Evolutionary conservation across 2,113 vertebrate species (phyloP).

Genomic region (Apaloderma vittatum): DNA sequence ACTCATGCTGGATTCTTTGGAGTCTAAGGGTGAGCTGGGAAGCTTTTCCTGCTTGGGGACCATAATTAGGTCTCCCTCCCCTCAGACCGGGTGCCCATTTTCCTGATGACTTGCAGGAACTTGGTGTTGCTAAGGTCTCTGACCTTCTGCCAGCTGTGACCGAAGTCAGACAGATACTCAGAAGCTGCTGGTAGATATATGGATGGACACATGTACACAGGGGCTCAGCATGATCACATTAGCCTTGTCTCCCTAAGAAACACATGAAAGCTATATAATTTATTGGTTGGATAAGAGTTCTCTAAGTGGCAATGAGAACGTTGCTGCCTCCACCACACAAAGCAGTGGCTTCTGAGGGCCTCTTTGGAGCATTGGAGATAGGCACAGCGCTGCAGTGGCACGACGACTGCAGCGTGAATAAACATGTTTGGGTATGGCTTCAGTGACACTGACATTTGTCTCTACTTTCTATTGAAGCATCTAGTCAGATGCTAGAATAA

Average conservation of each 20-base stretch:
- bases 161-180: constrained; percentile 24
- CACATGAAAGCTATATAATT: constrained; percentile 61
- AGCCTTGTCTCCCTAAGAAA: constrained; percentile 28
- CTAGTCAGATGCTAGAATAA: not conserved
- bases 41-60: not conserved
- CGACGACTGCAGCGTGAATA: not conserved
- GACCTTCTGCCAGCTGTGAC: constrained; percentile 25
- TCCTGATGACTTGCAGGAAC: not conserved
- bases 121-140: not conserved
- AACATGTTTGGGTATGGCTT: not conserved
- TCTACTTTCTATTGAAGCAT: not conserved
- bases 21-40: not conserved
- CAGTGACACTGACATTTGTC: not conserved
- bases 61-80: not conserved
- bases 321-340: constrained; percentile 38
- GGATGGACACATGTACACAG: not conserved
- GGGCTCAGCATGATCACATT: not conserved
- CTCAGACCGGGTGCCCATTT: not conserved
- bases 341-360: constrained; percentile 14
- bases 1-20: not conserved
- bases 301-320: constrained; percentile 49
- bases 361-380: constrained; percentile 29
- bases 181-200: not conserved
- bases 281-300: constrained; percentile 12
- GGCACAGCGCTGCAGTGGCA: not conserved